phyloP scores from a whole-genome alignment of 92 coral and sea anemone genomes.

The Muricea muricata region DNA sequence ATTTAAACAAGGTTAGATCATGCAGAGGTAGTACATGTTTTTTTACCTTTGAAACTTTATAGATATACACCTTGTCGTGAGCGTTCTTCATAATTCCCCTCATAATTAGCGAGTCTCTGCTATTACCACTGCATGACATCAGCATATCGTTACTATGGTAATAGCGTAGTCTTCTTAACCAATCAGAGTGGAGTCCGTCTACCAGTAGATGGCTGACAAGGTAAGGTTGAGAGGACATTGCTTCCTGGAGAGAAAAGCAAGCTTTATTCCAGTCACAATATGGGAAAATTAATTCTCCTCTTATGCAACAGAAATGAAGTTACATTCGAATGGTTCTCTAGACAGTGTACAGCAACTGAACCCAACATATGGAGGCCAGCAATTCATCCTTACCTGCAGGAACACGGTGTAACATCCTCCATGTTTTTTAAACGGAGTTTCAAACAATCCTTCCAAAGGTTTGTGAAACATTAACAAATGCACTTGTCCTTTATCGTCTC shows the following conservation, averaged over 20 bases:
- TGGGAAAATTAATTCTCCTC: background rate
- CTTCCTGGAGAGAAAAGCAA: conserved; percentile 51
- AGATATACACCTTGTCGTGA: conserved; percentile 82
- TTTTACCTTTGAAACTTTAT: conserved; percentile 89
- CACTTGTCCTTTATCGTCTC: conserved; percentile 90
- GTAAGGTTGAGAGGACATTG: conserved; percentile 70
- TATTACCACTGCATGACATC: conserved; percentile 86
- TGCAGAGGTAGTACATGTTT: too few relatives aligned
- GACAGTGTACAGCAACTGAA: background rate
- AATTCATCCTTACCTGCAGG: conserved; percentile 67
- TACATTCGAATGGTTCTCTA: too few relatives aligned
- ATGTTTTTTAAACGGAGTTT: conserved; percentile 90
- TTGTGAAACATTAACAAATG: conserved; percentile 74
- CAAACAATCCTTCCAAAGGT: conserved; percentile 90
- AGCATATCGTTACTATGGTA: conserved; percentile 79
- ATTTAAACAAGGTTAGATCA: too few relatives aligned
- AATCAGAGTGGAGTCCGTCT: conserved; percentile 81
- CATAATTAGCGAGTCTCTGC: conserved; percentile 83
- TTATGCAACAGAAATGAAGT: background rate
- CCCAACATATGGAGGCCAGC: too few relatives aligned
- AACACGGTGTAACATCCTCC: conserved; percentile 87
- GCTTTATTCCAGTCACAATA: too few relatives aligned
- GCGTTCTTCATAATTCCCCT: conserved; percentile 82
- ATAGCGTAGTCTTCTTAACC: conserved; percentile 89
- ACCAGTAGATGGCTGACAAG: conserved; percentile 73